Evolutionary conservation across 1,140 invertebrate species (phyloP), one percentile per base, ranked within the genome.

Genomic region (Ooceraea biroi): DNA sequence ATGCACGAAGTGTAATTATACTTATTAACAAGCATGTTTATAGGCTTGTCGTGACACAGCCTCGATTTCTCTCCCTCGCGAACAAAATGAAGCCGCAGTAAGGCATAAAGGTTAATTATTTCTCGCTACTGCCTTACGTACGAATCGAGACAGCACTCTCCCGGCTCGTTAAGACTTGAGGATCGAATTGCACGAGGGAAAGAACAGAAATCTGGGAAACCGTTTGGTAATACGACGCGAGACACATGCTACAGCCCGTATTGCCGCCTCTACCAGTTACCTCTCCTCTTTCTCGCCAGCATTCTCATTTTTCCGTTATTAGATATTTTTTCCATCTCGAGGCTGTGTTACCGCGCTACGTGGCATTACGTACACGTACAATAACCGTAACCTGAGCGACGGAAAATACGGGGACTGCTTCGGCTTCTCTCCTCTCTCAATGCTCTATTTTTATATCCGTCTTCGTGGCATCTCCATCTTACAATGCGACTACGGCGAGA

Each of bases 301-400:
- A 58, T 89, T 85, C 88, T 89, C 73, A 84, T 89, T 91, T 90
- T 87, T 86, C 82, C 77, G 63, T 88, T 91, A 90, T 88, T 89
- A 89, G 85, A 90, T 90, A 90, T 90, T 91, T 89, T 89, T 87
- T 76, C 52, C 68, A 22, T 85, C 66, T 71, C 61, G 48, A 55
- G 57, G 63, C 63, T 83, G 76, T 84, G 7, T 36, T 36, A 7
- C 36, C 36, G 36, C 50, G 58, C 71, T 25, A 68, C 65, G 27
- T 63, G 30, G 52, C 55, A 27, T 72, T 41, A 72, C 55, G 58
- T 80, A 61, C 52, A 36, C 72, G 65, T 57, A 76, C 76, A 83
- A 85, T 73, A 74, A 63, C 52, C 12, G 68, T 82, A 69, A 52
- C 46, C 57, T 30, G 68, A 77, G 61, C 36, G 61, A 66, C 17